Percentiles rank a stretch among this genome's conserved stretches.
phyloP scores from a whole-genome alignment of 2,797 vertebrate species.

The Pangasius djambal region DNA sequence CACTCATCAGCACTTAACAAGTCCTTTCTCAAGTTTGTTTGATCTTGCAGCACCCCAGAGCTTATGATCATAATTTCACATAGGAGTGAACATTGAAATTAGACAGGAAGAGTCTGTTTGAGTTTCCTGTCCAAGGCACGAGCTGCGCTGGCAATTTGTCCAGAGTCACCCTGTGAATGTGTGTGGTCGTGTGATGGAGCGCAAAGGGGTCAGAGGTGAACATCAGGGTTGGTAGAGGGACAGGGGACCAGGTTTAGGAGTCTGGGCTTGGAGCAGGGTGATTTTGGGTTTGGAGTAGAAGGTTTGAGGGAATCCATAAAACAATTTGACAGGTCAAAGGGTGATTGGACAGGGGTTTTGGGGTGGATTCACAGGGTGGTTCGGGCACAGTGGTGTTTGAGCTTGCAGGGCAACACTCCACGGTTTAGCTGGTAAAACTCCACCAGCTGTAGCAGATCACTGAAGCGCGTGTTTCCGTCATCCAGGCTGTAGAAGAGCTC shows the following conservation, averaged over 20 bases:
- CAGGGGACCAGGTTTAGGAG: not conserved
- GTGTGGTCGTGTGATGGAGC: conserved; percentile 21
- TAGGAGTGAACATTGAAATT: conserved; percentile 43
- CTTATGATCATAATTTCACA: conserved; percentile 36
- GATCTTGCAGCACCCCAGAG: conserved; percentile 34
- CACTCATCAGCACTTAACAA: conserved; percentile 19
- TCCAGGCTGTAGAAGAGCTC: conserved; percentile 92
- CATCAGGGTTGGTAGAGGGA: not conserved
- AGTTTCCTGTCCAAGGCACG: conserved; percentile 71
- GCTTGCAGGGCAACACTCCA: conserved; percentile 91
- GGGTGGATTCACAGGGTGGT: conserved; percentile 81
- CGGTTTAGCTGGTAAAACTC: conserved; percentile 98
- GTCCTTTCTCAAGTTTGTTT: conserved; percentile 34
- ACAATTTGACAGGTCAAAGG: not conserved
- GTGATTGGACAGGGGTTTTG: conserved; percentile 21
- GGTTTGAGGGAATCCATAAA: not conserved
- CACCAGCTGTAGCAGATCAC: conserved; percentile 95
- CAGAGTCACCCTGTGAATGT: conserved; percentile 54
- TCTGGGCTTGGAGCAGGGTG: conserved; percentile 28
- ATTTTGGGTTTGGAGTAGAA: not conserved
- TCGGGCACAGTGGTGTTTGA: conserved; percentile 91
- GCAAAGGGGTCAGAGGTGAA: conserved; percentile 22
- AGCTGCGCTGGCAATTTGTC: conserved; percentile 56
- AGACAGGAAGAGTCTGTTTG: conserved; percentile 52
- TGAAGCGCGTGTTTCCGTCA: conserved; percentile 92